Percentiles rank a stretch among this genome's conserved stretches.
Evolutionary conservation across 2,888 invertebrate genomes (phyloP).

Genomic region (Barypeithes pellucidus): DNA sequence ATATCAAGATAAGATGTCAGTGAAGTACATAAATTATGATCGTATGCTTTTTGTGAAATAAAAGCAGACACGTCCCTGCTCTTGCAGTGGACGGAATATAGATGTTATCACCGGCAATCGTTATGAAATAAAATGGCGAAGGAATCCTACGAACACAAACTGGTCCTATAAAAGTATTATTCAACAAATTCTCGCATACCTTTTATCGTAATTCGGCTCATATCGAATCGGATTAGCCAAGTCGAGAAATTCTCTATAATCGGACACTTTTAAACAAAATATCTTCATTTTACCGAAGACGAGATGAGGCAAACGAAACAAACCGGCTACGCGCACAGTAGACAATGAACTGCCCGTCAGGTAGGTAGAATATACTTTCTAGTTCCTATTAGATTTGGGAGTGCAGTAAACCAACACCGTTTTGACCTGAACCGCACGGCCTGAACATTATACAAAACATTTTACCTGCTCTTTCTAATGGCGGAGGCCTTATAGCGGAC

Average conservation of each 20-base stretch:
- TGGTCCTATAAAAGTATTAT: too few relatives aligned
- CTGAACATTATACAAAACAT: slow-evolving; percentile 31
- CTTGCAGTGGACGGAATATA: too few relatives aligned
- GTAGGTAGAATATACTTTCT: slow-evolving; percentile 37
- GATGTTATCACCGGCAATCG: too few relatives aligned
- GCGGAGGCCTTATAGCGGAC: neutral
- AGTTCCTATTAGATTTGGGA: slow-evolving; percentile 30
- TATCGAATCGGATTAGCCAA: neutral
- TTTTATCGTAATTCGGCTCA: neutral
- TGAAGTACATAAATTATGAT: too few relatives aligned
- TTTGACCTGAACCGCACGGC: slow-evolving; percentile 34
- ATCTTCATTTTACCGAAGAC: slow-evolving; percentile 21
- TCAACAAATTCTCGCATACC: slow-evolving; percentile 13
- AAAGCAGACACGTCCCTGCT: too few relatives aligned
- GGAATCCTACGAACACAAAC: too few relatives aligned
- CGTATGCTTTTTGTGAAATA: too few relatives aligned
- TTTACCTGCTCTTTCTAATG: slow-evolving; percentile 41
- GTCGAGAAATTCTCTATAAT: slow-evolving; percentile 30
- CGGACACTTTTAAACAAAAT: slow-evolving; percentile 30
- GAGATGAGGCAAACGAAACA: slow-evolving; percentile 8
- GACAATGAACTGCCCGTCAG: slow-evolving; percentile 13
- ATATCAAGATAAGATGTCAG: too few relatives aligned
- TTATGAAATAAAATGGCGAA: too few relatives aligned
- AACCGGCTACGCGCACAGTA: slow-evolving; percentile 16
- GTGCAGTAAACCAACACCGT: slow-evolving; percentile 20